Evolutionary conservation across 53 echinoderm and acorn worm genomes (phyloP), one percentile per base, ranked within the genome.

Genomic region (Holothuria leucospilota): DNA sequence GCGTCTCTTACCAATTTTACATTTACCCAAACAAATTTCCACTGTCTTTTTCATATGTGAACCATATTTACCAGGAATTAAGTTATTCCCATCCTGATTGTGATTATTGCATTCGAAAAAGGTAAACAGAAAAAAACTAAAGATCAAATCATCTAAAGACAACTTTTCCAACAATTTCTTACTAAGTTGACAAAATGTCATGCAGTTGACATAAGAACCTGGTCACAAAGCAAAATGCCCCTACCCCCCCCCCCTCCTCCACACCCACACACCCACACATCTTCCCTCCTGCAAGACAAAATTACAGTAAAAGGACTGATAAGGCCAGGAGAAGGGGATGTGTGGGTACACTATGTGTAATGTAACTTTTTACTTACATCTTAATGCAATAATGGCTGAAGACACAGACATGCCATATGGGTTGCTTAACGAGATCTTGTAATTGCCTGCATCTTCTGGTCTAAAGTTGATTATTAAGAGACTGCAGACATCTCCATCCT

Each of bases 391-490:
- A 24, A 89, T 90, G 20, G 98, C 91, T 30, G 98, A 93, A 2
- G 98, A 97, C 5, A 91, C 91, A 2, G 93, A 93, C 53, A 86
- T 86, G 20, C 98, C 98, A 73, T 88, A 89, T 38, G 85, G 80
- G 67, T 95, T 97, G 82, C 81, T 90, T 1, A 95, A 90, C 34
- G 90, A 78, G 75, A 95, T 91, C 65, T 94, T 95, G 85, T 97
- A 97, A 82, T 86, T 90, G 29, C 98, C 98, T 9, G 93, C 86
- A 90, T 97, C 98, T n/a, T 82, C 79, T 1, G 91, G 80, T 49
- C 88, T 90, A 40, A 90, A 93, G 59, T 93, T 81, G 59, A 94
- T 90, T 62, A 97, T 92, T 39, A 93, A 51, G 41, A 96, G 89
- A 34, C 94, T 91, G 21, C 86, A 82, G 52, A 68, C 89, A 67